Percentiles rank a stretch among this genome's conserved stretches.
Conservation (phyloP, 2,797 vertebrate species). For the Acanthis flammea region DNA sequence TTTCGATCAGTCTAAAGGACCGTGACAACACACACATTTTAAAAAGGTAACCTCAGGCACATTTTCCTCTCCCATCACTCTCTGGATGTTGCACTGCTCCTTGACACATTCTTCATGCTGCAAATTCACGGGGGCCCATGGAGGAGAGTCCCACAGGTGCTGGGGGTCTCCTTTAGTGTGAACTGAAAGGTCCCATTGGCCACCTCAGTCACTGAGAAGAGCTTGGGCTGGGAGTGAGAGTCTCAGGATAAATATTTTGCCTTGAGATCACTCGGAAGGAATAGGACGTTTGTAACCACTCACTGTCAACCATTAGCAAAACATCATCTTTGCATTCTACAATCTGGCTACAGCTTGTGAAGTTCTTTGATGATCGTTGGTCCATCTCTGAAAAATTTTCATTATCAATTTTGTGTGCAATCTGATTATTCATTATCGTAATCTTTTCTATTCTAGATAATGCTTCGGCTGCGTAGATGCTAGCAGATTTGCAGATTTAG, state of each 20-base stretch:
- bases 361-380: background rate
- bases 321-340: background rate
- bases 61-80: background rate
- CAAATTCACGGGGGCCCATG: background rate
- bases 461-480: background rate
- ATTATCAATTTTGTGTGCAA: background rate
- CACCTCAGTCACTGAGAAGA: background rate
- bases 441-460: background rate
- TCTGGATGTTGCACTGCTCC: background rate
- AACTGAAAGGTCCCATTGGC: background rate
- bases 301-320: background rate
- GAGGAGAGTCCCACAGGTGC: background rate
- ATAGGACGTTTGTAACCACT: background rate
- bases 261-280: background rate
- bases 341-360: background rate
- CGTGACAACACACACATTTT: background rate
- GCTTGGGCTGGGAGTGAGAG: background rate
- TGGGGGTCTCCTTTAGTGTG: background rate
- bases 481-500: background rate
- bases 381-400: background rate
- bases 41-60: background rate
- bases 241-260: background rate
- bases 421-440: background rate
- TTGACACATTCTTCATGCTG: background rate
- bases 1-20: background rate